Base-by-base conservation (phyloP, 2,797 vertebrate genomes). In the Acrossocheilus fasciatus region DNA sequence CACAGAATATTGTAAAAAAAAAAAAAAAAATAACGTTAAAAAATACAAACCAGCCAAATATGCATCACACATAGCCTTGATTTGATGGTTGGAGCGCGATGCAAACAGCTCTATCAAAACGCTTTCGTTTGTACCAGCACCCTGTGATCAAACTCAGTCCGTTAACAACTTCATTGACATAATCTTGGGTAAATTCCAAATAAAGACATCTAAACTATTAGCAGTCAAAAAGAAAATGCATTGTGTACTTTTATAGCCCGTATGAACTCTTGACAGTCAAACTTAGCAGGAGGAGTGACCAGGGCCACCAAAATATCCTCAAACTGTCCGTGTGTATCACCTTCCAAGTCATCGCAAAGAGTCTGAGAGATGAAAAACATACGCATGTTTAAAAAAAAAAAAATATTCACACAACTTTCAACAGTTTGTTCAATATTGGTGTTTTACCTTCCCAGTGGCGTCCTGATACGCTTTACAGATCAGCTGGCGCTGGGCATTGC, bases 61-160 rank as follows among this genome's bases (percentile, higher is more conserved):
- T 0, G 94, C 95, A n/a, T 97, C 96, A 34, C 92, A 90, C 45
- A 98, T 34, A 85, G 95, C 96, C 82, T 94, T 95, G 84, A 98
- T 95, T 91, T 98, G 97, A 43, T 84, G 90, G 93, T 94, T 96
- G 68, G 94, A 96, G 88, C 96, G 96, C 0, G 97, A 97, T 18
- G 96, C 95, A 90, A 98, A 94, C 50, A 98, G 96, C 95, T 98
- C 97, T 14, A 95, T 97, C 92, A 98, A 91, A 0, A 91, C 92
- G n/a, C 89, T 90, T 88, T 98, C 97, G 17, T 92, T 93, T 45
- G 97, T 98, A 26, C 97, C 97, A n/a, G 92, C 15, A 6, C 97
- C 97, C 97, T 98, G 89, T 8, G 68, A 68, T 17, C 12, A 20
- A 81, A 12, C 15, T 88, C 7, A 76, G 1, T 84, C n/a, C 5